These are phyloP conservation scores for Helostoma temminkii DNA, from an alignment of 2,797 vertebrate species.

Conservation along the genomic window DNA sequence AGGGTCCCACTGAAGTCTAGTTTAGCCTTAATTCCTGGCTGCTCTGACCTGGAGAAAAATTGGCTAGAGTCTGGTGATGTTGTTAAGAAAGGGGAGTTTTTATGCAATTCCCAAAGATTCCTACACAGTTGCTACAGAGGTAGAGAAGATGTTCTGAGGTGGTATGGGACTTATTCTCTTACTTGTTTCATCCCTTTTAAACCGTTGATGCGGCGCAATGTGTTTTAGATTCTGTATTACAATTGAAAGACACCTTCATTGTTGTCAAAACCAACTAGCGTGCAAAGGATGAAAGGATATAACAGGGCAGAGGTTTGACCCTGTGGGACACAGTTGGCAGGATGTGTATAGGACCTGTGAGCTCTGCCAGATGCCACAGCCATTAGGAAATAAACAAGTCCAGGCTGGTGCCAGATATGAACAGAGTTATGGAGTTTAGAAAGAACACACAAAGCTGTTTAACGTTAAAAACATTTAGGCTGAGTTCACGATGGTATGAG, in stretches of 20 bases:
- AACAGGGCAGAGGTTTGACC: no score
- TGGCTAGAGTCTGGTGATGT: neutral
- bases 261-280: no score
- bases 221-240: neutral
- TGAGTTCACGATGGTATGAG: neutral
- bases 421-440: no score
- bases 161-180: neutral
- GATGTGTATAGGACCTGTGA: neutral
- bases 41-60: constrained; percentile 11
- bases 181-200: neutral
- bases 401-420: no score
- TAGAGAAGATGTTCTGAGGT: neutral
- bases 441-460: no score
- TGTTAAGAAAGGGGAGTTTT: neutral
- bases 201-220: neutral
- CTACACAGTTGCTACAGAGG: neutral
- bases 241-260: constrained; percentile 5
- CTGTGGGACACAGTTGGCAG: constrained; percentile 4
- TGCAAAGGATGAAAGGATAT: constrained; percentile 17
- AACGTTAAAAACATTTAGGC: no score
- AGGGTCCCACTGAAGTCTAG: constrained; percentile 6
- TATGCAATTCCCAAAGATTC: constrained; percentile 1
- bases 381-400: neutral
- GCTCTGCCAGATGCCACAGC: constrained; percentile 9
- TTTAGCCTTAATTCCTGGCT: constrained; percentile 13